Evolutionary conservation across 2,113 vertebrate species (phyloP).

Genomic region (Corythaeola cristata): DNA sequence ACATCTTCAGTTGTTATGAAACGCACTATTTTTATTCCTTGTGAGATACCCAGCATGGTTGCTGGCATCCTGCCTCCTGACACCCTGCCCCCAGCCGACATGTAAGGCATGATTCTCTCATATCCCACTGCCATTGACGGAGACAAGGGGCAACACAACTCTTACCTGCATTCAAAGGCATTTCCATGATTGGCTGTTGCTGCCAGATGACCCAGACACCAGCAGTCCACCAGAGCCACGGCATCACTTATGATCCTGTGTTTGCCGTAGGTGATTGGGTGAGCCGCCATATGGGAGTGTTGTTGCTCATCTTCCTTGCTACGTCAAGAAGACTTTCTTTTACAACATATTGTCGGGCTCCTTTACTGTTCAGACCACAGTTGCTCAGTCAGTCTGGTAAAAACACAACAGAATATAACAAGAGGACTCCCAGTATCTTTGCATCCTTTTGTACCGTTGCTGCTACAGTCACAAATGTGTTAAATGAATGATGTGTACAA

Average conservation of each 20-base stretch:
- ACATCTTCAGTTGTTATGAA: neutral
- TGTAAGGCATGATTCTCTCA: neutral
- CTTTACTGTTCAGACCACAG: neutral
- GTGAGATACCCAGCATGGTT: accelerated
- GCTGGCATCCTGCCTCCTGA: neutral
- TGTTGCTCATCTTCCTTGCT: neutral
- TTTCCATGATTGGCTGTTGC: neutral
- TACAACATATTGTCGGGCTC: neutral
- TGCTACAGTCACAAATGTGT: neutral
- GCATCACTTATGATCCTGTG: accelerated
- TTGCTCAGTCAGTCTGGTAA: neutral
- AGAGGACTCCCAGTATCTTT: neutral
- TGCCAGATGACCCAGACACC: neutral
- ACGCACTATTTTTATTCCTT: neutral
- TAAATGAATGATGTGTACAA: neutral
- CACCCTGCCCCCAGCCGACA: too few relatives aligned
- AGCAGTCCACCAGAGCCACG: neutral
- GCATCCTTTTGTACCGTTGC: neutral
- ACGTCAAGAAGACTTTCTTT: neutral
- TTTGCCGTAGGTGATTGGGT: neutral
- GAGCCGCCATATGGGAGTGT: accelerated
- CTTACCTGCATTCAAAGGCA: neutral
- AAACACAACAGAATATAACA: neutral
- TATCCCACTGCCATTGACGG: accelerated
- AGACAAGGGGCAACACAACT: neutral